phyloP scores from a whole-genome alignment of 2,888 invertebrate species.

The Andrena bucephala region DNA sequence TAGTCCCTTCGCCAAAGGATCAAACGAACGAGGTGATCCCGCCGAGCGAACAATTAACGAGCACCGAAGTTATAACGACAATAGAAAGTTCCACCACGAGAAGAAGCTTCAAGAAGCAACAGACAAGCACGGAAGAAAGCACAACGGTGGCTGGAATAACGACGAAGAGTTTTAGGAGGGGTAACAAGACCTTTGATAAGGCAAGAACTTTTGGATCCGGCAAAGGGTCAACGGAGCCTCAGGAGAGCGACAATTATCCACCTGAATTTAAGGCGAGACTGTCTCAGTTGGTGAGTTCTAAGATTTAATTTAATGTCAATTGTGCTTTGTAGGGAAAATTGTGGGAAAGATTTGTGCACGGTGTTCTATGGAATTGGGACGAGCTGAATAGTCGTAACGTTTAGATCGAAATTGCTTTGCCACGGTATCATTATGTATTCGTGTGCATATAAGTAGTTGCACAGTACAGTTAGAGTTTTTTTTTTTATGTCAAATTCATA shows the following conservation, averaged over 20 bases:
- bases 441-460: too few species aligned
- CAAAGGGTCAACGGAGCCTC: constrained; percentile 58
- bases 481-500: too few species aligned
- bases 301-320: constrained; percentile 5
- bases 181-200: constrained; percentile 74
- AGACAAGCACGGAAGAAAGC: constrained; percentile 49
- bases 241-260: constrained; percentile 82
- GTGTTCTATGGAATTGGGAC: not conserved
- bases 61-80: constrained; percentile 46
- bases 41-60: constrained; percentile 55
- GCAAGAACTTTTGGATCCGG: constrained; percentile 24
- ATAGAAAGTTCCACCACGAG: constrained; percentile 46
- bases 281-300: constrained; percentile 79
- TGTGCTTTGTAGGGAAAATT: not conserved
- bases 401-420: too few species aligned
- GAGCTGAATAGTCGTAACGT: too few species aligned
- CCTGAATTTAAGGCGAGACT: constrained; percentile 81
- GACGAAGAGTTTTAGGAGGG: constrained; percentile 67
- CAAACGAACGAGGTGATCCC: constrained; percentile 73
- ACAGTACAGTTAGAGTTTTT: too few species aligned
- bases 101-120: constrained; percentile 63
- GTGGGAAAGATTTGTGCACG: not conserved
- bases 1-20: constrained; percentile 38
- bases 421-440: too few species aligned
- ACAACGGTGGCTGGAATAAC: constrained; percentile 31